A percentile compares a stretch with the other conserved stretches of the same genome.
These are phyloP conservation scores for Triplophysa tibetana DNA, from an alignment of 2,113 vertebrate genomes.

Conservation along the genomic window DNA sequence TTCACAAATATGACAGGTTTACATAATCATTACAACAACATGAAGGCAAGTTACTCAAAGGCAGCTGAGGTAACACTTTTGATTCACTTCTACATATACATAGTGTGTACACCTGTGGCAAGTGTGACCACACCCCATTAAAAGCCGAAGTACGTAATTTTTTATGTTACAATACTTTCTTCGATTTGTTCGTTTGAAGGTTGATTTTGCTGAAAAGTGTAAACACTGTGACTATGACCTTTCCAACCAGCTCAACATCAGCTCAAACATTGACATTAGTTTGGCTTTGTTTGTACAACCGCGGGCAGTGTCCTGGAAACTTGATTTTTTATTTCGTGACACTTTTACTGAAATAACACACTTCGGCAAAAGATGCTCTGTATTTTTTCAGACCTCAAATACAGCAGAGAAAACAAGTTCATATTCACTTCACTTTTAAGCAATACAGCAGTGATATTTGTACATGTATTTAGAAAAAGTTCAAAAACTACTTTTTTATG, in stretches of 20 bases:
- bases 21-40: conserved; percentile 17
- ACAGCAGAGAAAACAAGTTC: too few relatives aligned
- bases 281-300: not conserved
- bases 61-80: conserved; percentile 26
- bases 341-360: not conserved
- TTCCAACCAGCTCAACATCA: not conserved
- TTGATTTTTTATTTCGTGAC: not conserved
- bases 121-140: not conserved
- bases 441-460: too few relatives aligned
- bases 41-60: conserved; percentile 7
- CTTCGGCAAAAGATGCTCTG: not conserved
- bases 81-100: not conserved
- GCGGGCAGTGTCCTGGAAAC: not conserved
- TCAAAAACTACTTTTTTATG: too few relatives aligned
- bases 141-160: conserved; percentile 13
- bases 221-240: not conserved
- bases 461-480: too few relatives aligned
- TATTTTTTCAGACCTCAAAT: too few relatives aligned
- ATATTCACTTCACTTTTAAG: too few relatives aligned
- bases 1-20: not conserved
- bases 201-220: not conserved
- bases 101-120: not conserved
- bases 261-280: not conserved
- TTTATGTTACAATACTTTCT: not conserved
- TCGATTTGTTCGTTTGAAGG: not conserved